Conservation (phyloP, 2,888 invertebrate species). For the Drepanosiphum platanoidis region DNA sequence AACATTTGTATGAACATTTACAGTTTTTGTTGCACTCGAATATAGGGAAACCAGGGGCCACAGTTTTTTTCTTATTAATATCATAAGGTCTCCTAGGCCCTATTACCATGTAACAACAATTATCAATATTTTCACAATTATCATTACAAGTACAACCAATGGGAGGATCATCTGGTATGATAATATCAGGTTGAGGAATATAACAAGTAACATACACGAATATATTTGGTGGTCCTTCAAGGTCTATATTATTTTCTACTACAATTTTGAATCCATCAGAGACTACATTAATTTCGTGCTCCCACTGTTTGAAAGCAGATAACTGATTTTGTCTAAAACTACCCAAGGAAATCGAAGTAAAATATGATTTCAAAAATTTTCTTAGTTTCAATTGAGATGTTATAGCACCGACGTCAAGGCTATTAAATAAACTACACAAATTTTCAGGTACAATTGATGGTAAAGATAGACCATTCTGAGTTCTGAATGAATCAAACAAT, state of each 20-base stretch:
- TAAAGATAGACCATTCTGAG: constrained; percentile 7
- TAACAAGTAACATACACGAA: constrained; percentile 86
- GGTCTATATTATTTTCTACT: constrained; percentile 85
- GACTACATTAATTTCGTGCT: constrained; percentile 78
- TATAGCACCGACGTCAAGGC: background rate
- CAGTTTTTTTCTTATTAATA: constrained; percentile 72
- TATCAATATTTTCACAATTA: constrained; percentile 70
- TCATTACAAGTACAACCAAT: constrained; percentile 75
- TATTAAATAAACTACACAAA: background rate
- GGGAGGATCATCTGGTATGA: constrained; percentile 80
- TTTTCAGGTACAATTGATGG: constrained; percentile 8
- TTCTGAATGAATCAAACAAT: constrained; percentile 27
- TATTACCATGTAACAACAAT: constrained; percentile 74
- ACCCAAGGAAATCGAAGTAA: background rate
- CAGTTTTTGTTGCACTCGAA: constrained; percentile 94
- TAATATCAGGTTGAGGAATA: constrained; percentile 76
- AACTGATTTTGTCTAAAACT: constrained; percentile 72
- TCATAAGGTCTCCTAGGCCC: constrained; percentile 77
- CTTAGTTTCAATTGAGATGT: background rate
- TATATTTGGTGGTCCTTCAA: constrained; percentile 81
- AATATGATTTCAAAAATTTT: background rate
- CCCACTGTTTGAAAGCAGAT: constrained; percentile 76
- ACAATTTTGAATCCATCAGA: constrained; percentile 74
- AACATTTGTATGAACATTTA: constrained; percentile 78
- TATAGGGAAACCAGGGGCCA: constrained; percentile 83